Evolutionary conservation across 2,797 vertebrate genomes (phyloP), one percentile per base, ranked within the genome.

Genomic region (Gallinago nigripennis): DNA sequence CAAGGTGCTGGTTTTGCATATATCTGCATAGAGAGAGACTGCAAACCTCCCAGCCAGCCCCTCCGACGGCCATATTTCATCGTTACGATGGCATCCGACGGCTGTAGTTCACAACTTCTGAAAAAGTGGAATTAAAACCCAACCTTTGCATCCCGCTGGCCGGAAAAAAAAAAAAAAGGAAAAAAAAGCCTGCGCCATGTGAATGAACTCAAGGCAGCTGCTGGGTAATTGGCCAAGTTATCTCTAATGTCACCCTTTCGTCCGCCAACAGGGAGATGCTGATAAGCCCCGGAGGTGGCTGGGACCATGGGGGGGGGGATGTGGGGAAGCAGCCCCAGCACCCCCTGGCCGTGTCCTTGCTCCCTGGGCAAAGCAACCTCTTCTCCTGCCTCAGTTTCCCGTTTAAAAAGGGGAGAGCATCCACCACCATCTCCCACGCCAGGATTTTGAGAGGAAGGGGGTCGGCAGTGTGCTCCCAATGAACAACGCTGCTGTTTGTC

Each of bases 261-360:
- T 89, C 94, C 3, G 0, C 81, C 83, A 41, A 4, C 94, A 91
- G 93, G 0, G 5, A 58, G 64, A 25, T 16, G 83, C 25, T 93
- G 96, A 88, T 92, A 93, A 92, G 4, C 60, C 53, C 43, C 0
- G 1, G 63, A 24, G 61, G 78, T 57, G 73, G 48, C 35, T 75
- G 90, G 66, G 8, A 35, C 72, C 72, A 15, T 4, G 7, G 66
- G 33, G 21, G 33, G 21, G 27, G 51, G 51, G 77, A 50, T 24
- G 48, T 0, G 25, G 31, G 18, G 54, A 65, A 16, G 24, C 28
- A 65, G n/a, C 12, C 51, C 41, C 6, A 5, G 8, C 28, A 50
- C 2, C 4, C 24, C 30, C 8, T 0, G 0, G 25, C 7, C 8
- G 0, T 5, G 46, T 21, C 27, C 30, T 24, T 16, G n/a, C 30